A percentile compares a stretch with the other conserved stretches of the same genome.
These are phyloP conservation scores for Nymphalis io DNA, from an alignment of 1,140 invertebrate genomes.

Conservation along the genomic window DNA sequence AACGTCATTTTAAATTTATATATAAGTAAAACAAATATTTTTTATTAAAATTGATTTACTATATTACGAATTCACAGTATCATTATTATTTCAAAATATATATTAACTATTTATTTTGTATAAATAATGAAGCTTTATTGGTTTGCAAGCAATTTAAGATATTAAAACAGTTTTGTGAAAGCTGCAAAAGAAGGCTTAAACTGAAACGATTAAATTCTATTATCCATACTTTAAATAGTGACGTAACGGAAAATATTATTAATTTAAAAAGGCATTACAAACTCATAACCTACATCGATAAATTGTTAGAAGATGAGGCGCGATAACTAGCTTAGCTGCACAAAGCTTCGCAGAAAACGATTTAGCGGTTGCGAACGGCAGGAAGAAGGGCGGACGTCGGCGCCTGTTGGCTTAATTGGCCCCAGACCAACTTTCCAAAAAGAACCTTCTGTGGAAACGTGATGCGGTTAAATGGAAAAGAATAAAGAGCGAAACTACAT, in stretches of 20 bases:
- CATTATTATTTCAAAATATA: no score
- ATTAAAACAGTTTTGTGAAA: no score
- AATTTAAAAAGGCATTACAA: background rate
- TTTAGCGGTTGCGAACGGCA: conserved; percentile 56
- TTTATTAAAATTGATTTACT: no score
- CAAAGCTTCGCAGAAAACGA: conserved; percentile 51
- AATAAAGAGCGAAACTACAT: conserved; percentile 49
- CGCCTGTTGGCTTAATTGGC: conserved; percentile 70
- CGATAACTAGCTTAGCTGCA: conserved; percentile 40
- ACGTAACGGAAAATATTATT: background rate
- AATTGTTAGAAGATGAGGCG: conserved; percentile 31
- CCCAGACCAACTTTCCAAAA: conserved; percentile 66
- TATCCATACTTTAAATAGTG: background rate
- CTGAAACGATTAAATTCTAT: background rate
- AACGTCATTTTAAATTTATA: conserved; percentile 13
- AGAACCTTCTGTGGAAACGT: conserved; percentile 53
- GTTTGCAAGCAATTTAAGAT: no score
- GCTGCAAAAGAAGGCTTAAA: no score
- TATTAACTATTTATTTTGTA: no score
- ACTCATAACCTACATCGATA: conserved; percentile 1
- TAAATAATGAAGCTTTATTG: no score
- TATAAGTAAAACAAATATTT: no score
- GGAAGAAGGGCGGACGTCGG: conserved; percentile 58
- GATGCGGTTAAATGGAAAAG: conserved; percentile 58
- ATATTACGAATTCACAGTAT: no score